Base-by-base conservation (phyloP, 2,888 invertebrate genomes). In the Gortyna flavago region DNA sequence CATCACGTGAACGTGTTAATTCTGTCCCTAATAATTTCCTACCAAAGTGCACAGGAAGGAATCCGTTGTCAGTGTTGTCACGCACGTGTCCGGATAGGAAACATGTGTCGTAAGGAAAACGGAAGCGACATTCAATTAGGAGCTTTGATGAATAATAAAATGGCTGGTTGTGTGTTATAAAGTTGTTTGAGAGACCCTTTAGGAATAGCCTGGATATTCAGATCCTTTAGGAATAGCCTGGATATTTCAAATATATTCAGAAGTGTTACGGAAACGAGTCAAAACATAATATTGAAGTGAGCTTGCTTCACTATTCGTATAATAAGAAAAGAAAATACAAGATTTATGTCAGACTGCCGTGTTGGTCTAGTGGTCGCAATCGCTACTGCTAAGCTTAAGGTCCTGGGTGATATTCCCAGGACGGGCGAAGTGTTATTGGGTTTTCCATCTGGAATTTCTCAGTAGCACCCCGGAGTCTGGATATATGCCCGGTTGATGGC, bases 1-100 rank as follows among this genome's bases (percentile, higher is more conserved):
- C 44, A 38, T 71, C 66, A 73, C 73, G 69, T 81, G 77, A 18
- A 11, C 32, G 59, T 32, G 65, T 62, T 72, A 75, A 84, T 84
- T 71, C 38, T 48, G 35, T 13, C 54, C 29, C 32, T 85, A 83
- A 85, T 73, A 25, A 72, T 41, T 83, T 83, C 70, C 76, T 59
- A 54, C 64, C 59, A 32, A 48, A 41, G 32, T 29, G 59, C n/a
- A 21, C 32, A 44, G 77, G 54, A 70, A 81, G 70, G 61, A 59
- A 81, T 41, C 11, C 13, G 69, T 61, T 85, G 77, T 48, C 82
- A 81, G 11, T 41, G 69, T 61, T 85, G 77, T 48, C 82, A 81
- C 77, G 85, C 70, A 54, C n/a, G 32, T 41, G 64, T 83, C 81
- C 85, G 77, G 64, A 1, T 5, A 70, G 72, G 72, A 81, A 80